Base-by-base conservation (phyloP, 2,797 vertebrate species). In the Neosilurus mollespiculum region DNA sequence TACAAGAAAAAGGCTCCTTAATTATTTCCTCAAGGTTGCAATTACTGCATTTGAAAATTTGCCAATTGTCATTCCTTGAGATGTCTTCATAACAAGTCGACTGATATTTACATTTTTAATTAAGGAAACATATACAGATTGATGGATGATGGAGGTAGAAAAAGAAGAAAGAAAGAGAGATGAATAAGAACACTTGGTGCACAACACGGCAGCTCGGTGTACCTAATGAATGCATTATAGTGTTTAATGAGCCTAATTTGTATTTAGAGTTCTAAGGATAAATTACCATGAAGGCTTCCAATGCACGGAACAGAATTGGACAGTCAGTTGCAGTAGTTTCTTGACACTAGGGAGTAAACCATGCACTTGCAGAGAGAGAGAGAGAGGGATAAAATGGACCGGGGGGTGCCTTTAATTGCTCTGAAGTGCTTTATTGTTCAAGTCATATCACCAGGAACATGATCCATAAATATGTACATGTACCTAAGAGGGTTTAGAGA, bases 21-120 rank as follows among this genome's bases (percentile, higher is more conserved):
- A 91, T 92, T 90, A 91, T 86, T 91, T 91, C 90, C 89, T 90
- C 89, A 90, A 90, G 90, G 88, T 90, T 91, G 89, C 90, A 90
- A 92, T 91, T 90, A 91, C 80, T 71, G 81, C 86, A 83, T 90
- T 88, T 89, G 89, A 86, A 91, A 90, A 90, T 87, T 86, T 79
- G 83, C 88, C 90, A 90, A 91, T 90, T 88, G 88, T 87, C 84
- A 81, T 90, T 90, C 84, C 88, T 90, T 89, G 85, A 89, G 88
- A 89, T 90, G 87, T 89, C 87, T 88, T 85, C 77, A 81, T 88
- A 90, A 87, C 84, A 87, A 87, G 88, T 80, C 76, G 81, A 84
- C 86, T 81, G 81, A 87, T 90, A 89, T 90, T 90, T 88, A 84
- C 73, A 90, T 88, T 87, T 89, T 88, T 90, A 90, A 89, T 90